Conservation (phyloP, 2,113 vertebrate species). For the Microcebus jonahi region DNA sequence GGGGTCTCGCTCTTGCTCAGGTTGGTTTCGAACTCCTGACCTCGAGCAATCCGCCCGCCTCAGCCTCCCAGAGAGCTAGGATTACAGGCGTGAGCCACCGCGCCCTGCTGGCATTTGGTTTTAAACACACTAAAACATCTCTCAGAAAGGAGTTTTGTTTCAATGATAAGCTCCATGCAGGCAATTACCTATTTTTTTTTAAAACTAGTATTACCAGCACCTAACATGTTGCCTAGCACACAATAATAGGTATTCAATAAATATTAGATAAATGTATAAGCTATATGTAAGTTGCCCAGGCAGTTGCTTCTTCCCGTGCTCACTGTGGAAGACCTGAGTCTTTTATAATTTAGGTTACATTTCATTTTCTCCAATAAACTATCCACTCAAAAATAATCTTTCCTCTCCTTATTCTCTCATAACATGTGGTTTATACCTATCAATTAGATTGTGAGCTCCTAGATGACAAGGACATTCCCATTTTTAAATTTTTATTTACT, state of each 20-base stretch:
- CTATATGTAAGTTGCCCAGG: no score
- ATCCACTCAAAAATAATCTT: neutral
- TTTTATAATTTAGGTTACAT: slow-evolving; percentile 23
- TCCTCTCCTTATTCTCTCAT: neutral
- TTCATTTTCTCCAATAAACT: neutral
- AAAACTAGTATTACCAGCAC: neutral
- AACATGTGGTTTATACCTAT: neutral
- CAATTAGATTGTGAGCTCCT: neutral
- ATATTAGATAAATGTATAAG: neutral
- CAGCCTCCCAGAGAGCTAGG: no score
- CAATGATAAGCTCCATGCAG: neutral
- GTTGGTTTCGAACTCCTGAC: no score
- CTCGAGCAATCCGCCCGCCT: no score
- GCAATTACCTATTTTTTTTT: neutral
- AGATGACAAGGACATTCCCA: neutral
- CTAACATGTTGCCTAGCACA: neutral
- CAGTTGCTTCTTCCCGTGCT: neutral
- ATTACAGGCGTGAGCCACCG: no score
- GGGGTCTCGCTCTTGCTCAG: no score
- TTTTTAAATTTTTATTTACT: neutral
- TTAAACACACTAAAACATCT: neutral
- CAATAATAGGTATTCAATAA: neutral
- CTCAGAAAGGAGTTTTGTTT: neutral
- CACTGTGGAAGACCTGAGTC: neutral
- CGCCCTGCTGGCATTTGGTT: neutral